Evolutionary conservation across 2,113 vertebrate genomes (phyloP).

Genomic region (Phocoena sinus): DNA sequence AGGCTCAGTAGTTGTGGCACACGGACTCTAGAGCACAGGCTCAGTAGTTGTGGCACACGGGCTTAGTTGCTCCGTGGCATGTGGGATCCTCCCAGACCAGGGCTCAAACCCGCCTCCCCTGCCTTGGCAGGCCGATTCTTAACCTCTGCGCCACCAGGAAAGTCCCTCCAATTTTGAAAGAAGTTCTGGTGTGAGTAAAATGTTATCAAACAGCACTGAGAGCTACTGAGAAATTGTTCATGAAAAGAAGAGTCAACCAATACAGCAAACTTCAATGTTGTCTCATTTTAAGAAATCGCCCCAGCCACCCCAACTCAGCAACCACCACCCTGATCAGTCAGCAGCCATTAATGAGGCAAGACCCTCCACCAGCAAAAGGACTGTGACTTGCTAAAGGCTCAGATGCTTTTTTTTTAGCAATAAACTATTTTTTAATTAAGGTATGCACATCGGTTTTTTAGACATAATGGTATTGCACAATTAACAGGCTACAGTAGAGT

Average conservation of each 20-base stretch:
- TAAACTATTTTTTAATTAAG: background rate
- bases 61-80: no score
- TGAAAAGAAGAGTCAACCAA: background rate
- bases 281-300: background rate
- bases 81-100: no score
- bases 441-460: background rate
- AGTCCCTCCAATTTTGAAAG: background rate
- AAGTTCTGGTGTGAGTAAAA: background rate
- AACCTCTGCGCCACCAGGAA: no score
- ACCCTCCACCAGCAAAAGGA: background rate
- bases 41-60: no score
- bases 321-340: background rate
- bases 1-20: no score
- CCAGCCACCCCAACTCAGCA: background rate
- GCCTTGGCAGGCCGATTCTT: no score
- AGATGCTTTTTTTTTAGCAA: background rate
- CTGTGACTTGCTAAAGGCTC: background rate
- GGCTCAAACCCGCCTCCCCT: fast-evolving
- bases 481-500: background rate
- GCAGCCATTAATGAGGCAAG: background rate
- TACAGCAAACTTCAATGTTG: background rate
- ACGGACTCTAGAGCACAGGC: no score
- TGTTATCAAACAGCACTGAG: background rate
- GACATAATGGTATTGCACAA: background rate
- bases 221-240: background rate